Percentiles rank a stretch among this genome's conserved stretches.
Evolutionary conservation across 2,888 invertebrate genomes (phyloP).

Genomic region (Silvanus unidentatus): DNA sequence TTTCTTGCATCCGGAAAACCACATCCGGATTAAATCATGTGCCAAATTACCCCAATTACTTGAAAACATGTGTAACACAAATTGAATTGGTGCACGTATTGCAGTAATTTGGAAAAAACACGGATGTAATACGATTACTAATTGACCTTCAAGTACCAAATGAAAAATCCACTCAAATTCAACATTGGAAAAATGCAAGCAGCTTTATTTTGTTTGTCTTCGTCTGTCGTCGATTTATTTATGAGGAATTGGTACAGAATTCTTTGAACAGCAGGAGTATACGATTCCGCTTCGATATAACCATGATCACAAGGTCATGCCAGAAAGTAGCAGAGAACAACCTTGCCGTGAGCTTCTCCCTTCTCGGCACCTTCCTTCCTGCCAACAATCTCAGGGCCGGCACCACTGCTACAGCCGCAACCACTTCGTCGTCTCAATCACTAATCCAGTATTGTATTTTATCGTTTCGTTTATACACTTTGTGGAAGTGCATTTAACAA

Average conservation of each 20-base stretch:
- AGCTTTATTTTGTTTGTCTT: too few relatives aligned
- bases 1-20: too few relatives aligned
- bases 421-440: not conserved
- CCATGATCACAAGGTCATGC: constrained; percentile 35
- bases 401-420: constrained; percentile 13
- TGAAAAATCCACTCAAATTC: too few relatives aligned
- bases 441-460: constrained; percentile 9
- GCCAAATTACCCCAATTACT: too few relatives aligned
- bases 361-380: constrained; percentile 36
- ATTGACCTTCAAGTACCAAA: too few relatives aligned
- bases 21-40: too few relatives aligned
- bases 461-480: constrained; percentile 12
- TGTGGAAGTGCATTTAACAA: not conserved
- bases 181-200: too few relatives aligned
- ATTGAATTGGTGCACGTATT: too few relatives aligned
- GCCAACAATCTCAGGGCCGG: constrained; percentile 33
- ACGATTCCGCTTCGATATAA: constrained; percentile 32
- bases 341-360: constrained; percentile 34
- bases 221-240: too few relatives aligned
- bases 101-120: too few relatives aligned
- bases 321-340: constrained; percentile 30
- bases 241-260: not conserved
- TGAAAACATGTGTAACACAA: too few relatives aligned
- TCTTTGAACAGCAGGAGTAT: constrained; percentile 14
- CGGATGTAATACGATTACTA: too few relatives aligned